A percentile compares a stretch with the other conserved stretches of the same genome.
phyloP scores from a whole-genome alignment of 2,113 vertebrate genomes.

The Fulmarus glacialis region DNA sequence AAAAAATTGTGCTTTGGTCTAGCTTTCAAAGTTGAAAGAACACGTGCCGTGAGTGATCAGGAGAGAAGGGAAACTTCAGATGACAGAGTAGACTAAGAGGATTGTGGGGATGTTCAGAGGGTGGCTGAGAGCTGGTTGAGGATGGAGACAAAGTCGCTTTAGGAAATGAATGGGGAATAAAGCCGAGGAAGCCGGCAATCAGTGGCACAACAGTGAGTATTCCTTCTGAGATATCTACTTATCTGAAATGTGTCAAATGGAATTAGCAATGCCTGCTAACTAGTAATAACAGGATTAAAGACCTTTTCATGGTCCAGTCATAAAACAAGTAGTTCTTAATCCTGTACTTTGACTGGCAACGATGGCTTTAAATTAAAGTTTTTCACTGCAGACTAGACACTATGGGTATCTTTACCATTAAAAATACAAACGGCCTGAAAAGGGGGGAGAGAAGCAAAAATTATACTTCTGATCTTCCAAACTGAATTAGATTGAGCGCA shows the following conservation, averaged over 20 bases:
- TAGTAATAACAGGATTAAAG: constrained; percentile 41
- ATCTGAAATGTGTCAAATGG: constrained; percentile 8
- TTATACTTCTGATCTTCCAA: background rate
- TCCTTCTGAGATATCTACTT: constrained; percentile 15
- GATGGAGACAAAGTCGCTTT: background rate
- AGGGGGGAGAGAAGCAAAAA: background rate
- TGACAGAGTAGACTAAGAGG: background rate
- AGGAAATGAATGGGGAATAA: background rate
- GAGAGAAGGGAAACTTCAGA: background rate
- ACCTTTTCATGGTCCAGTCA: background rate
- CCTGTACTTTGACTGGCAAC: background rate
- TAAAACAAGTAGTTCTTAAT: constrained; percentile 20
- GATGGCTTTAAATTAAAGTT: background rate
- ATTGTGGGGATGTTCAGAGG: background rate
- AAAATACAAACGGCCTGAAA: background rate
- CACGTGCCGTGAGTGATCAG: accelerated
- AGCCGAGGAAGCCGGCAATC: background rate
- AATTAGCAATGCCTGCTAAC: constrained; percentile 19
- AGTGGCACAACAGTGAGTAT: background rate
- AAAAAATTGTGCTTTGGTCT: background rate
- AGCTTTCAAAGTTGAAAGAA: background rate
- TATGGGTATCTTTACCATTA: background rate
- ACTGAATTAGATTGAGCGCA: background rate
- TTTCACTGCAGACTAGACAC: background rate
- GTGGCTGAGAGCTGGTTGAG: background rate